A percentile compares a stretch with the other conserved stretches of the same genome.
These are phyloP conservation scores for Alca torda DNA, from an alignment of 2,797 vertebrate genomes.

Conservation along the genomic window DNA sequence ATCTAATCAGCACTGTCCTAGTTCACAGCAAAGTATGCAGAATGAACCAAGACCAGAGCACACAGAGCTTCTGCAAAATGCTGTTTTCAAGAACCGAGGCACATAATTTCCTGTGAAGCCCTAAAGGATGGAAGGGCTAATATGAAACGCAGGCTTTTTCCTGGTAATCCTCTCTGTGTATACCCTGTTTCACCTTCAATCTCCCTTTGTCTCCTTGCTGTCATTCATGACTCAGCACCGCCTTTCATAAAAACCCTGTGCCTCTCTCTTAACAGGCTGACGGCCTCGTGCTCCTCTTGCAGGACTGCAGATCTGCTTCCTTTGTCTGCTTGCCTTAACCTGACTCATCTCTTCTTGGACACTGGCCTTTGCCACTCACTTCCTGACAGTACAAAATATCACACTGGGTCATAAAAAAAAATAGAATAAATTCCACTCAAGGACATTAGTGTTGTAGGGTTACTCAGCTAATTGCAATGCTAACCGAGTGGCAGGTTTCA, in stretches of 20 bases:
- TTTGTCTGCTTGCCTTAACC: background rate
- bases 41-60: background rate
- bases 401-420: background rate
- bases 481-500: background rate
- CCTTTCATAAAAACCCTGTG: background rate
- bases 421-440: background rate
- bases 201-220: constrained; percentile 37
- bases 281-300: background rate
- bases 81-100: background rate
- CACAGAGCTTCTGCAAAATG: background rate
- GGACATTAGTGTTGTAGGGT: background rate
- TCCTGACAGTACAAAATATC: background rate
- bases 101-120: constrained; percentile 3
- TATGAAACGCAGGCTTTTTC: background rate
- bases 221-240: constrained; percentile 50
- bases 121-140: background rate
- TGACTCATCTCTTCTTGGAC: constrained; percentile 11
- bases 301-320: background rate
- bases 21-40: background rate
- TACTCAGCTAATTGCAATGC: background rate
- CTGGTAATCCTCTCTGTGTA: background rate
- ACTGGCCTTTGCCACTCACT: background rate
- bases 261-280: background rate
- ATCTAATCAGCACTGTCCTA: constrained; percentile 16
- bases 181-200: constrained; percentile 18